Base-by-base conservation (phyloP, 2,797 vertebrate genomes). In the Chaenodraco wilsoni region DNA sequence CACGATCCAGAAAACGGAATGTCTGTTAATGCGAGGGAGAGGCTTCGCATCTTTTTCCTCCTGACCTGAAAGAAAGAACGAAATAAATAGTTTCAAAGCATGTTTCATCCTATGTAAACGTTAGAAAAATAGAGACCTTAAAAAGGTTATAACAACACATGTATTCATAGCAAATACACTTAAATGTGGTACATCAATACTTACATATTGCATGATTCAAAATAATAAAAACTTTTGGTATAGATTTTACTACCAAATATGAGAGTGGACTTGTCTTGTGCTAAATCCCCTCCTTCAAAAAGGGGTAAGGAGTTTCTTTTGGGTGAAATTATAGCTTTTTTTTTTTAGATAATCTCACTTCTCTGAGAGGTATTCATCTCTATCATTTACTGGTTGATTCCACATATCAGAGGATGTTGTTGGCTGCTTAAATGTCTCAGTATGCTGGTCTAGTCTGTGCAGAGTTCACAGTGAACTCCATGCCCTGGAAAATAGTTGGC, bases 1-100 rank as follows among this genome's bases (percentile, higher is more conserved):
- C 89, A 96, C 59, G 59, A 99, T 96, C 98, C 98, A 99, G 93
- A 98, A 99, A 5, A 97, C 82, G 5, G 96, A 96, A 88, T 99
- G 98, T 76, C 95, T 89, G 86, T 99, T 98, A 67, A 99, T 81
- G 81, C 96, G 96, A 67, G 94, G 91, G 33, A 95, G 94, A 45
- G 96, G 95, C 76, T 95, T 96, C 31, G 81, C 90, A 51, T 96
- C 95, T 84, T 93, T 92, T 83, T 93, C 88, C 74, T 95, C 96
- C 90, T 92, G 75, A 91, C 94, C 94, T 95, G 72, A 79, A 90
- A 81, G 41, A 50, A 33, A n/a, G 74, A 1, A 40, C 4, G 68
- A 5, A 56, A 23, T 21, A 11, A 19, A 19, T 41, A 49, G 9
- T 9, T 63, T 59, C 19, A 45, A 64, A 9, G 11, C 7, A 23